phyloP scores from a whole-genome alignment of 2,797 vertebrate genomes.

The Picus viridis region DNA sequence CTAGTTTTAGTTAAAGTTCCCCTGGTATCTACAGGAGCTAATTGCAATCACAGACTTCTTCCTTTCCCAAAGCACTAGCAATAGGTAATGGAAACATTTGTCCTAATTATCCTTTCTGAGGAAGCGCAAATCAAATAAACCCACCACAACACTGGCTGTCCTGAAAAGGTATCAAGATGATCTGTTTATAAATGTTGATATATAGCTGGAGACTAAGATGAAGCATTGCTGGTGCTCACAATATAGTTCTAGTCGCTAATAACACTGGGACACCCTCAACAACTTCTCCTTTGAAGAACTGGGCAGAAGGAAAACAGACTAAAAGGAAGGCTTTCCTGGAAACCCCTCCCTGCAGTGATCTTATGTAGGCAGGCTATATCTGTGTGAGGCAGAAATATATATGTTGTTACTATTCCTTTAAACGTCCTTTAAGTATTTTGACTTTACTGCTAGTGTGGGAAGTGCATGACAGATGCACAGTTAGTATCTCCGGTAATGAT shows the following conservation, averaged over 20 bases:
- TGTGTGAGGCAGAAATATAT: background rate
- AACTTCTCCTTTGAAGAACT: background rate
- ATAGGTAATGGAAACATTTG: constrained; percentile 51
- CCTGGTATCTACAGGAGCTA: constrained; percentile 23
- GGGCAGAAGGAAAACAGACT: background rate
- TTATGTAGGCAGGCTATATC: background rate
- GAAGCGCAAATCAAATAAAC: constrained; percentile 31
- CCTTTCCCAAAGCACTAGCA: constrained; percentile 38
- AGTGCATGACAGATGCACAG: constrained; percentile 25
- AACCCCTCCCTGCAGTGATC: background rate
- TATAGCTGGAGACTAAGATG: background rate
- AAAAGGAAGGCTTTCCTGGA: background rate
- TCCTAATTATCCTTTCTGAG: constrained; percentile 59
- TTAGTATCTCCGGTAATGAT: constrained; percentile 23
- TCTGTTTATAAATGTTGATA: constrained; percentile 51
- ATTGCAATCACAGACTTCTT: constrained; percentile 35
- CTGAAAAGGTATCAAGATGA: constrained; percentile 1
- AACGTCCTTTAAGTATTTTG: background rate
- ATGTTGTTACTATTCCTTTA: constrained; percentile 4
- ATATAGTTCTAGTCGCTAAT: background rate
- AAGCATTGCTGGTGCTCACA: background rate
- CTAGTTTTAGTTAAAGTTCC: constrained; percentile 13
- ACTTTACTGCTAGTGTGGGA: background rate
- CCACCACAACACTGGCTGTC: constrained; percentile 27
- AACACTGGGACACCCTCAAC: background rate